Evolutionary conservation across 1,140 invertebrate species (phyloP).

Genomic region (Paralvinella palmiformis): DNA sequence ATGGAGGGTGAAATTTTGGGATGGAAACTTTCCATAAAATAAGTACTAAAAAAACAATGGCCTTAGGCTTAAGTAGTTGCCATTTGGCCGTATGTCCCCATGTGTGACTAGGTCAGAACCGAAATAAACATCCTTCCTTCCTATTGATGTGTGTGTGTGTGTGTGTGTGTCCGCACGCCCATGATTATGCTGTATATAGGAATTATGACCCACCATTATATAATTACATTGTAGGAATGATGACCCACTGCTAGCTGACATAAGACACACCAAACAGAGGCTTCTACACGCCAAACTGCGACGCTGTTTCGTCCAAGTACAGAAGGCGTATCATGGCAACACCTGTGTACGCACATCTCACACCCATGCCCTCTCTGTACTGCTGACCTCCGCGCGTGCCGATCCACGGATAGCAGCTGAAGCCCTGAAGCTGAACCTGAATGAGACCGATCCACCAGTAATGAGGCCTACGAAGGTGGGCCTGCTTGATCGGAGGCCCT

Average conservation of each 20-base stretch:
- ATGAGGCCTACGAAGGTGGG: neutral
- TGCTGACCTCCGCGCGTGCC: conserved; percentile 31
- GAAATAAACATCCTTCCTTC: too few relatives aligned
- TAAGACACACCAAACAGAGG: conserved; percentile 38
- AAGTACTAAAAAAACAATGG: too few relatives aligned
- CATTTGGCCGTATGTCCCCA: too few relatives aligned
- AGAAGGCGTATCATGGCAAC: conserved; percentile 27
- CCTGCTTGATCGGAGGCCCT: conserved; percentile 36
- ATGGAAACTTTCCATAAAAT: too few relatives aligned
- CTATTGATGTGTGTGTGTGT: too few relatives aligned
- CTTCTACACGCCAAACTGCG: conserved; percentile 33
- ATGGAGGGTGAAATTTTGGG: too few relatives aligned
- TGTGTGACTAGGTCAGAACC: too few relatives aligned
- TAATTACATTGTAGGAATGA: conserved; percentile 24
- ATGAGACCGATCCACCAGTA: neutral
- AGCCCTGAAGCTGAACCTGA: conserved; percentile 23
- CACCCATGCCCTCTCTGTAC: conserved; percentile 24
- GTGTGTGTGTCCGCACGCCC: too few relatives aligned
- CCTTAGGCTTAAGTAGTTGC: too few relatives aligned
- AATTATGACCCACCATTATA: neutral
- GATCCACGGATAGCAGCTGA: conserved; percentile 24
- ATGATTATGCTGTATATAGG: too few relatives aligned
- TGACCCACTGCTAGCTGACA: conserved; percentile 22
- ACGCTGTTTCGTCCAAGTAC: conserved; percentile 36
- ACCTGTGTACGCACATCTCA: conserved; percentile 12